Base-by-base conservation (phyloP, 2,888 invertebrate genomes). In the Leptopilina syphax region DNA sequence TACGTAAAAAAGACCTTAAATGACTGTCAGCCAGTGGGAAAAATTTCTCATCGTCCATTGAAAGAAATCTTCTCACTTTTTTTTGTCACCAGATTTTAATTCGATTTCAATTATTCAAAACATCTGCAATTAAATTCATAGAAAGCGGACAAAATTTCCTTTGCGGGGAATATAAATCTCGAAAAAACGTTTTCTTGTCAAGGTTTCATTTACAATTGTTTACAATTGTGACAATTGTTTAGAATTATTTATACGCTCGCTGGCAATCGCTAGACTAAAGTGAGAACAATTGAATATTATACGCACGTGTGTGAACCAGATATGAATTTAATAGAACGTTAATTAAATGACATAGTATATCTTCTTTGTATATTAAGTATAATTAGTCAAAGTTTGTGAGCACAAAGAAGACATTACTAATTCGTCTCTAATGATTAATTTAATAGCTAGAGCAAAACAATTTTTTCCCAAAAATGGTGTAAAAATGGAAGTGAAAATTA, bases 1-100 rank as follows among this genome's bases (percentile, higher is more conserved):
- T 44, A 44, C 5, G 8, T 44, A 7, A 44, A 44, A 44, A 44
- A 44, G 1, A 44, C 44, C 44, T 44, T 44, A 44, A 44, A 44
- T 8, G 44, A 8, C 18, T 18, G 18, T 18, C 18, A 18, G 18
- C 18, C 8, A 13, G 34, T 73, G 73, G 34, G 73, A 73, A 73
- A 73, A 57, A 57, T 73, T 73, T 57, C 73, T 73, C 18, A 18
- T 18, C 54, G n/a, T 70, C n/a, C 7, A 70, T 54, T 70, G 27
- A 70, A 70, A 54, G 24, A 27, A 12, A 70, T 57, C 50, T 70
- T 70, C 70, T 70, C 73, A 57, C 34, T 44, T 44, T 7, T 73
- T 73, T 73, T 73, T 73, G 57, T 9, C 34, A 18, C 34, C 3
- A n/a, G 70, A 27, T 27, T 54, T 3, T 70, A n/a, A 18, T 47